Percentiles rank a stretch among this genome's conserved stretches.
Conservation (phyloP, 2,797 vertebrate species). For the Dryobates pubescens region DNA sequence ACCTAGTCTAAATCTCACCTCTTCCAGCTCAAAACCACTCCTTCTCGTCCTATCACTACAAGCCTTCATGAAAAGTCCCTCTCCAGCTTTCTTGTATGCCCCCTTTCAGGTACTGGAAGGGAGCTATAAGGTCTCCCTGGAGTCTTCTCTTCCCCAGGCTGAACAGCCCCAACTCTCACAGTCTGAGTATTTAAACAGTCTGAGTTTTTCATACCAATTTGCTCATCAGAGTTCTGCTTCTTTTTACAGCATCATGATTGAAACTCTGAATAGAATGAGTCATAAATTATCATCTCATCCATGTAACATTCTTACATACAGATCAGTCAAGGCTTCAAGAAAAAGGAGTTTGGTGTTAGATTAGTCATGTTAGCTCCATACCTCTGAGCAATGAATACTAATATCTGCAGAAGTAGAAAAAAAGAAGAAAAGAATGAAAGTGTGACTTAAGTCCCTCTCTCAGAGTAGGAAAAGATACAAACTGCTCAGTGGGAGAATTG, state of each 20-base stretch:
- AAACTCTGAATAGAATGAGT: not conserved
- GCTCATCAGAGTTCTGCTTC: not conserved
- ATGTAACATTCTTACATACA: not conserved
- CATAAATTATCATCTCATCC: not conserved
- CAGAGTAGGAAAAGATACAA: not conserved
- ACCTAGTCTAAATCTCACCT: too few relatives aligned
- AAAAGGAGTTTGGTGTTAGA: not conserved
- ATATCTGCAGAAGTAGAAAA: not conserved
- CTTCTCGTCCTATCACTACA: too few relatives aligned
- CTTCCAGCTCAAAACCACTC: too few relatives aligned
- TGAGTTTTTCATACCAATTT: slow-evolving; percentile 13
- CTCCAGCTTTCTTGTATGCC: too few relatives aligned
- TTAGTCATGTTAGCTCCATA: not conserved
- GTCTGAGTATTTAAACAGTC: not conserved
- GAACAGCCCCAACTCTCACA: too few relatives aligned
- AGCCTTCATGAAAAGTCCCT: too few relatives aligned
- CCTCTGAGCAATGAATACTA: not conserved
- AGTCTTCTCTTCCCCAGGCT: too few relatives aligned
- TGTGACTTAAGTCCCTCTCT: not conserved
- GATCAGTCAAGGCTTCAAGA: not conserved
- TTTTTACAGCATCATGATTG: not conserved
- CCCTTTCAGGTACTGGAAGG: too few relatives aligned
- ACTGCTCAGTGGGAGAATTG: not conserved
- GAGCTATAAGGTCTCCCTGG: too few relatives aligned
- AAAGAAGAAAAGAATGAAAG: not conserved